Evolutionary conservation across 2,888 invertebrate species (phyloP), one percentile per base, ranked within the genome.

Genomic region (Drosophila hawaiiensis): DNA sequence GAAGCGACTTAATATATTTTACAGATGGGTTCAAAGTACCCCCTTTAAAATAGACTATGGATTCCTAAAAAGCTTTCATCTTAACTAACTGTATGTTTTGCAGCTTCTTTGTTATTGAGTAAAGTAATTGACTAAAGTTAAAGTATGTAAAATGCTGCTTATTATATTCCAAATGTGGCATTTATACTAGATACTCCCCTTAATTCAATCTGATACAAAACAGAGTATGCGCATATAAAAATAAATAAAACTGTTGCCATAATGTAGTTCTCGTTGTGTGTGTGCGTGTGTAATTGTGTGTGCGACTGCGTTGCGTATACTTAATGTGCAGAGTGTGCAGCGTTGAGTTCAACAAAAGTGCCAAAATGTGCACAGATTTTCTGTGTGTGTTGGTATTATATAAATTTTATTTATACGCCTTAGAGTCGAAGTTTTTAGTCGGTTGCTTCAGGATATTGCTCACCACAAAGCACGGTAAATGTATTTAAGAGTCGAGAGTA

Each of bases 391-490:
- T 52, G 52, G 59, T 29, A 65, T 80, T 76, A 76, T 73, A 63
- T 63, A 76, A 63, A 76, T 80, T 78, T 76, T 76, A 78, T 78
- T 78, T 78, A 80, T 78, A 58, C 43, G 80, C 50, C 60, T 78
- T 63, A 29, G 63, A 65, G 77, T 76, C 53, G 16, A 68, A 78
- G 76, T 66, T 68, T 69, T 76, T 58, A 53, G 60, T 58, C 41
- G 47, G 33, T 49, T 61, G 59, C 61, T 49, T 60, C 52, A 33
- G 43, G 53, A 31, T 22, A 14, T 61, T 66, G 49, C 31, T 7
- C 29, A 28, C 4, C 53, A 50, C 49, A 61, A 61, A 68, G 60
- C 61, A 64, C 31, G 25, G 58, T 50, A 80, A 76, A 78, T 64
- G 72, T 68, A 43, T 63, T 79, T 73, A 73, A 59, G 54, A 63